Conservation (phyloP, 2,797 vertebrate species). For the Vireo griseus region DNA sequence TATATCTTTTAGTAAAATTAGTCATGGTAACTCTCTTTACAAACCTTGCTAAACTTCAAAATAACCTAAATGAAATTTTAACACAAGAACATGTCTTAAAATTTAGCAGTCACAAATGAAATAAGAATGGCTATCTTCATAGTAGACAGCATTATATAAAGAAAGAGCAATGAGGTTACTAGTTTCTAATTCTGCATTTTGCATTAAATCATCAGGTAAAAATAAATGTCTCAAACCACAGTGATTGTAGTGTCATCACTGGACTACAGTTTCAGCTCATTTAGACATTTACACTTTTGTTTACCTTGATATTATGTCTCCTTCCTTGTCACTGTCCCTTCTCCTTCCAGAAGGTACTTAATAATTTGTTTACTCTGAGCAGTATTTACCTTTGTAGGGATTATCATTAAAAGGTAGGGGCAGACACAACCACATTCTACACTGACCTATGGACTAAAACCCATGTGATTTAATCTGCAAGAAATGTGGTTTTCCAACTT, state of each 20-base stretch:
- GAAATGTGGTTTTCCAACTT: background rate
- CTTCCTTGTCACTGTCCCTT: background rate
- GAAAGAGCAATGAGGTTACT: background rate
- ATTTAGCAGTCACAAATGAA: background rate
- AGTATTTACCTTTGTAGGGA: background rate
- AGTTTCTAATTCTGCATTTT: background rate
- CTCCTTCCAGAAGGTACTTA: background rate
- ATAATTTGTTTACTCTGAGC: background rate
- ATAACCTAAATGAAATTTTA: background rate
- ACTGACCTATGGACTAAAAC: background rate
- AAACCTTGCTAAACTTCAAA: background rate
- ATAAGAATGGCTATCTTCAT: background rate
- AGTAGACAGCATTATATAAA: background rate
- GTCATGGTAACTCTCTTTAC: background rate
- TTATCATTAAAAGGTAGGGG: background rate
- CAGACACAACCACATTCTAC: background rate
- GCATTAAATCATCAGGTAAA: background rate
- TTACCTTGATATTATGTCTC: background rate
- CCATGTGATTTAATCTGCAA: background rate
- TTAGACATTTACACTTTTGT: background rate
- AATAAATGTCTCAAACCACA: background rate
- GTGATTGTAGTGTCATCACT: background rate
- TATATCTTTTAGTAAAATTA: background rate
- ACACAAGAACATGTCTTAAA: background rate
- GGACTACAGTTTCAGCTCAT: background rate